phyloP scores from a whole-genome alignment of 1,140 invertebrate species.

The Hyphantria cunea region DNA sequence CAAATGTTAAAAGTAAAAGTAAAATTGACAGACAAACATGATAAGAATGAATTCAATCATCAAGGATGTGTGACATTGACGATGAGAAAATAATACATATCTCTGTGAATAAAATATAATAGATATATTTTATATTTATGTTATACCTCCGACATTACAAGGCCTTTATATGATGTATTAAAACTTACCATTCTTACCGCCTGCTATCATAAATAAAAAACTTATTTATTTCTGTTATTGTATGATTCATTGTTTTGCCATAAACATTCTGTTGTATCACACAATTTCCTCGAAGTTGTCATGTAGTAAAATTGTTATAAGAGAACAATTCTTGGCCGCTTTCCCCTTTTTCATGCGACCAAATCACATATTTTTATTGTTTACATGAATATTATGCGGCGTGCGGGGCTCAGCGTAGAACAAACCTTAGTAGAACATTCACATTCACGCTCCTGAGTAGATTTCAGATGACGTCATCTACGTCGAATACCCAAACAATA shows the following conservation, averaged over 20 bases:
- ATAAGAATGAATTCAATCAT: too few species aligned
- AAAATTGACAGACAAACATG: too few species aligned
- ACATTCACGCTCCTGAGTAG: slow-evolving; percentile 26
- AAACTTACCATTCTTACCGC: too few species aligned
- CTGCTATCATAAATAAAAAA: too few species aligned
- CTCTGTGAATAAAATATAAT: too few species aligned
- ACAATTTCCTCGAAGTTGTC: background rate
- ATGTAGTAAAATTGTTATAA: slow-evolving; percentile 6
- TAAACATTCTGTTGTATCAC: background rate
- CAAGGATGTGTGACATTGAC: too few species aligned
- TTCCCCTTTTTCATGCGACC: slow-evolving; percentile 12
- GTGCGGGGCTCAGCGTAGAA: slow-evolving; percentile 10
- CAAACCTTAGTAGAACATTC: slow-evolving; percentile 28
- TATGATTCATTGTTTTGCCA: background rate
- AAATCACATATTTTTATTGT: slow-evolving; percentile 20
- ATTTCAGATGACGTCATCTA: slow-evolving; percentile 23
- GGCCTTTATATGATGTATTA: too few species aligned
- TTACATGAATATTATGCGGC: slow-evolving; percentile 25
- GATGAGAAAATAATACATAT: too few species aligned
- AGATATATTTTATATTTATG: too few species aligned
- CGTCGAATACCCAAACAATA: slow-evolving; percentile 31
- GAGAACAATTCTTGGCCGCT: slow-evolving; percentile 3
- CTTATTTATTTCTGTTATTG: background rate
- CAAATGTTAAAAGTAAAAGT: too few species aligned
- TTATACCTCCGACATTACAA: too few species aligned